A percentile compares a stretch with the other conserved stretches of the same genome.
phyloP scores from a whole-genome alignment of 2,113 vertebrate species.

The Dipodomys merriami region DNA sequence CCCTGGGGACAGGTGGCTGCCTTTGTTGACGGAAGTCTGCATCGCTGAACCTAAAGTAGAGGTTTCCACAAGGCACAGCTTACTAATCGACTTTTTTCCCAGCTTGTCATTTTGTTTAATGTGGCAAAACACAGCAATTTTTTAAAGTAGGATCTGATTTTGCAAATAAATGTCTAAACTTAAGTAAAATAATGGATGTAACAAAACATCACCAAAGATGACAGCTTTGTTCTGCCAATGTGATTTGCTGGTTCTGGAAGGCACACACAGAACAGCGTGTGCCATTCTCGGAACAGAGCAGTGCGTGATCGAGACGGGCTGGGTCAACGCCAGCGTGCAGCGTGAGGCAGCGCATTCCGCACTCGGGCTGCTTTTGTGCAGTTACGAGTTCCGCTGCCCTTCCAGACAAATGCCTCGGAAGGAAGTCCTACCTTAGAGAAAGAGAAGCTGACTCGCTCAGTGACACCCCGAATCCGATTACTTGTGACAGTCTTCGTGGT shows the following conservation, averaged over 20 bases:
- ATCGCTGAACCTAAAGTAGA: slow-evolving; percentile 74
- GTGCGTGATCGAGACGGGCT: slow-evolving; percentile 81
- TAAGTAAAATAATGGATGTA: slow-evolving; percentile 88
- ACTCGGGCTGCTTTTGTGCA: no score
- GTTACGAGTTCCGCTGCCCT: slow-evolving; percentile 52
- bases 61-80: slow-evolving; percentile 79
- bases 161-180: slow-evolving; percentile 87
- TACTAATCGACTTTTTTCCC: slow-evolving; percentile 83
- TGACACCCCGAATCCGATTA: slow-evolving; percentile 18
- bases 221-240: slow-evolving; percentile 86
- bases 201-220: slow-evolving; percentile 86
- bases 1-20: slow-evolving; percentile 61
- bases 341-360: no score
- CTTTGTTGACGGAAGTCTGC: slow-evolving; percentile 75
- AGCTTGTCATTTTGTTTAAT: slow-evolving; percentile 87
- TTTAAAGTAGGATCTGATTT: slow-evolving; percentile 85
- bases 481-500: slow-evolving; percentile 43
- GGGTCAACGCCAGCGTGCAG: slow-evolving; percentile 65
- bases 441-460: not conserved
- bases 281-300: slow-evolving; percentile 80
- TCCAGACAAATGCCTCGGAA: slow-evolving; percentile 71
- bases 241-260: slow-evolving; percentile 85
- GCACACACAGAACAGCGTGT: slow-evolving; percentile 82
- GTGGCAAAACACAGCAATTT: slow-evolving; percentile 86
- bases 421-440: slow-evolving; percentile 5